Evolutionary conservation across 2,888 invertebrate genomes (phyloP), one percentile per base, ranked within the genome.

Genomic region (Chirona hameri): DNA sequence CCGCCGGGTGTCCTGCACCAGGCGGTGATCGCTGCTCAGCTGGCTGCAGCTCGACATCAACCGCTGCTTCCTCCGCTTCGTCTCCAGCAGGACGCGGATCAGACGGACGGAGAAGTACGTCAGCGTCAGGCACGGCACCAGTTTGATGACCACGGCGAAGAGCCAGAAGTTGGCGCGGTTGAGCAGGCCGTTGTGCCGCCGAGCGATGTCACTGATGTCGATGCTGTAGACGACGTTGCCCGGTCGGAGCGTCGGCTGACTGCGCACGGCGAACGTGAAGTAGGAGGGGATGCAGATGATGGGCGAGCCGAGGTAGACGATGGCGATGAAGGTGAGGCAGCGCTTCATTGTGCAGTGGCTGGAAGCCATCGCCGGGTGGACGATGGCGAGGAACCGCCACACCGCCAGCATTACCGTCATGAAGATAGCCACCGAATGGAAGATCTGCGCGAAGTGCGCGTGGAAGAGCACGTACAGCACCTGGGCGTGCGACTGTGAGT

Each of bases 371-470:
- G 94, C 93, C 0, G 96, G 96, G 88, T 92, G 92, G 0, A 93
- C 95, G 83, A 96, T 93, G n/a, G 94, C 94, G 81, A 96, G 92
- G 87, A 95, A 97, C 7, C 98, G 91, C 95, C 98, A 98, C 18
- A 97, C 93, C 0, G 98, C 98, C 84, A 98, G 88, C 0, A 95
- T 94, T 2, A 98, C 94, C 0, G 98, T 98, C 85, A 98, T 89
- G 92, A 95, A 97, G 85, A 97, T 97, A 1, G 97, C 95, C 85
- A 97, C 94, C 1, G 97, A 97, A 88, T 95, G 95, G 85, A 94
- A 91, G 80, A 94, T 91, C 87, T 97, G 96, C 48, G 94, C 93
- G 88, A 96, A 96, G 87, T 95, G 93, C 48, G 95, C 95, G 88
- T 98, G 97, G 86, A 97, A 94, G 85, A 95, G 91, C n/a, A 95